Evolutionary conservation across 2,888 invertebrate species (phyloP), one percentile per base, ranked within the genome.

Genomic region (Agapostemon virescens): DNA sequence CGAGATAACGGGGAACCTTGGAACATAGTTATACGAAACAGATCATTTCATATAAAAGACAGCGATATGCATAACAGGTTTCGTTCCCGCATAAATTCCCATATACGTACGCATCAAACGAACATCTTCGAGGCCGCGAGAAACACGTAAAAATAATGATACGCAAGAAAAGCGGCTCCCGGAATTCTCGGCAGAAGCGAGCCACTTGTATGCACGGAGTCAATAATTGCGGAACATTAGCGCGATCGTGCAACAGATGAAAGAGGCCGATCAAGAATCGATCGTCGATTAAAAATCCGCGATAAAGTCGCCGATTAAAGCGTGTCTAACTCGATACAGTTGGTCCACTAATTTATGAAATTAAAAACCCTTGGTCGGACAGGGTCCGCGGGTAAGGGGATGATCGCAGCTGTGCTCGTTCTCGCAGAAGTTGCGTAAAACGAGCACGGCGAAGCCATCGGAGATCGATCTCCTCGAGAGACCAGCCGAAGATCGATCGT

Each of bases 401-500:
- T 38, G 52, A 40, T 77, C 49, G 40, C 61, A 61, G 30, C 33
- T 40, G 49, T 20, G 61, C 45, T 17, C 15, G 17, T 61, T 74
- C 40, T 40, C 13, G 45, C 33, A 7, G 13, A 49, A 58, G 38
- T 69, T 64, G 23, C 26, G 55, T 69, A 64, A 81, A 74, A 74
- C 55, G 71, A 79, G 26, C 58, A 66, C 36, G 20, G 55, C 7
- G 11, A 40, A 36, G 45, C n/a, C 5, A 13, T n/a, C 33, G 2
- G 58, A 72, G 79, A 74, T 71, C 30, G 80, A 81, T 79, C 81
- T 71, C 33, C n/a, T n/a, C 20, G 5, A 5, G 30, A 23, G 2
- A 49, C 49, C 67, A 71, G 36, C 36, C 64, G 73, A 58, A 81
- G 84, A 83, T 86, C 80, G 84, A 88, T 87, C 85, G 85, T 77